These are phyloP conservation scores for Halocynthia aurantium DNA, from an alignment of 23 tunicate species.

Conservation along the genomic window DNA sequence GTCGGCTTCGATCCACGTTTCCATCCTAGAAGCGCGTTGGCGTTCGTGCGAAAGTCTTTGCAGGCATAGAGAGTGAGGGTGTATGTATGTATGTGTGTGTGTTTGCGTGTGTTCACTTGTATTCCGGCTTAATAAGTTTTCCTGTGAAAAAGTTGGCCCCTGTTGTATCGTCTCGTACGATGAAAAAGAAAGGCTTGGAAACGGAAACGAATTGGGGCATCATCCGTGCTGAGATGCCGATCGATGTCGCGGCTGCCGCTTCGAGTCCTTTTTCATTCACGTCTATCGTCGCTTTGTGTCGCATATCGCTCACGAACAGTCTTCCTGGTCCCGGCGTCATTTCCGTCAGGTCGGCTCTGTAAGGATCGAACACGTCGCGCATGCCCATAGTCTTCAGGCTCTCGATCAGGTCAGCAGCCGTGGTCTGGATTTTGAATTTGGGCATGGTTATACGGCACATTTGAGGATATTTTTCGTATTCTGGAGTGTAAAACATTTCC, in stretches of 20 bases:
- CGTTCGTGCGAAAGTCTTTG: background rate
- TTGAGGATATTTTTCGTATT: background rate
- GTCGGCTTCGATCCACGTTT: too few species aligned
- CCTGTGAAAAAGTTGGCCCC: constrained; percentile 64
- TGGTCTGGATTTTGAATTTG: constrained; percentile 41
- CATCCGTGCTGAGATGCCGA: constrained; percentile 16
- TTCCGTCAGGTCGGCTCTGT: constrained; percentile 44
- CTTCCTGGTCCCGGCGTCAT: constrained; percentile 27
- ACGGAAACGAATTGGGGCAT: constrained; percentile 22
- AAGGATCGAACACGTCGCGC: constrained; percentile 38
- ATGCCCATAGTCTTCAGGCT: constrained; percentile 45
- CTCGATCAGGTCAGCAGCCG: constrained; percentile 13
- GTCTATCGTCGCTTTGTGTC: constrained; percentile 68
- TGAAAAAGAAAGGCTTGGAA: constrained; percentile 58
- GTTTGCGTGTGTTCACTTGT: background rate
- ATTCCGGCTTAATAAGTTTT: constrained; percentile 39
- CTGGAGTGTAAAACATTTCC: constrained; percentile 15
- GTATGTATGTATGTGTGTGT: background rate
- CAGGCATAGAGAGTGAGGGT: background rate
- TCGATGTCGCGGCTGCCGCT: constrained; percentile 59
- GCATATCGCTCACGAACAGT: constrained; percentile 46
- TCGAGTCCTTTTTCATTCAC: constrained; percentile 72
- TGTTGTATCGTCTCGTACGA: constrained; percentile 50
- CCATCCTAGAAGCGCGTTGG: too few species aligned
- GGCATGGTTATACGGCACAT: constrained; percentile 51